Evolutionary conservation across 2,113 vertebrate species (phyloP).

Genomic region (Epinephelus cyanopodus): DNA sequence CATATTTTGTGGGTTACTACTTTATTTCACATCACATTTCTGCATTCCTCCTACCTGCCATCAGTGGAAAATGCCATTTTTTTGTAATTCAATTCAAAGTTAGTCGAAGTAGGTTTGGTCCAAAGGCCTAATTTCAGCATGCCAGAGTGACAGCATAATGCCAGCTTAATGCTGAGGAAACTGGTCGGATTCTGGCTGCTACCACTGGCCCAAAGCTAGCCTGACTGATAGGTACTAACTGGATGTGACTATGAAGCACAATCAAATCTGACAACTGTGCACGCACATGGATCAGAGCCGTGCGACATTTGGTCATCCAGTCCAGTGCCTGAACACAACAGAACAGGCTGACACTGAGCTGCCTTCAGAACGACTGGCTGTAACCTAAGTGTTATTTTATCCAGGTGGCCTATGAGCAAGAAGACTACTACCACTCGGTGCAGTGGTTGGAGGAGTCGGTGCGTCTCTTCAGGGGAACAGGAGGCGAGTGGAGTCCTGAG

Average conservation of each 20-base stretch:
- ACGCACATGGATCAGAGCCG: background rate
- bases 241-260: background rate
- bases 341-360: no score
- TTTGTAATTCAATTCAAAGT: background rate
- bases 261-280: background rate
- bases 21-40: constrained; percentile 10
- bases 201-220: background rate
- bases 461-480: constrained; percentile 87
- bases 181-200: background rate
- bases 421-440: constrained; percentile 94
- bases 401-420: constrained; percentile 93
- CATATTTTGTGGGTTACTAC: background rate
- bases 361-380: background rate
- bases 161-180: constrained; percentile 16
- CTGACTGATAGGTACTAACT: background rate
- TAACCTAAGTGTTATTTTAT: background rate
- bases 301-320: background rate
- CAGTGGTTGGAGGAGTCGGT: constrained; percentile 93
- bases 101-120: background rate
- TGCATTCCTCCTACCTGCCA: background rate
- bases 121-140: background rate
- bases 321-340: background rate
- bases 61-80: background rate
- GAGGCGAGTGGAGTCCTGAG: constrained; percentile 88
- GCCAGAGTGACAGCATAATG: background rate